A percentile compares a stretch with the other conserved stretches of the same genome.
Evolutionary conservation across 2,797 vertebrate species (phyloP).

Genomic region (Chelmon rostratus): DNA sequence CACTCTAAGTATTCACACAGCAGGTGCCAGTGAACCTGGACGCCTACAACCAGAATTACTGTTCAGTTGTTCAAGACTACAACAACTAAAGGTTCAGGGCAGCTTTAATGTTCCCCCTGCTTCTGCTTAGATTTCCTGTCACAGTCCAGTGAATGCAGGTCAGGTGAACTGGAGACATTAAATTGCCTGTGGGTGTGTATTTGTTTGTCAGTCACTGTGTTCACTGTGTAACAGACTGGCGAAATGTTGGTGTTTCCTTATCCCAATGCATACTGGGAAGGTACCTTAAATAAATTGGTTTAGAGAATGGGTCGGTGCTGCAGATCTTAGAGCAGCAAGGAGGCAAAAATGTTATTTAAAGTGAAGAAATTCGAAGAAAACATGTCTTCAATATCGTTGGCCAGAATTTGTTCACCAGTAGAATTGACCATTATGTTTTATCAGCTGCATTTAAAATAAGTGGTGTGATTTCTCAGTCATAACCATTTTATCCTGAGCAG

Average conservation of each 20-base stretch:
- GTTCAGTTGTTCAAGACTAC: neutral
- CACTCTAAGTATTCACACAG: neutral
- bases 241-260: conserved; percentile 23
- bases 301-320: neutral
- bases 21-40: neutral
- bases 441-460: conserved; percentile 26
- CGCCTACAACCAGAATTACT: neutral
- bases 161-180: conserved; percentile 16
- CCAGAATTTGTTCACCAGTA: conserved; percentile 1
- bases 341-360: neutral
- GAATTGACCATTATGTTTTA: conserved; percentile 28
- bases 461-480: conserved; percentile 22
- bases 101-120: neutral
- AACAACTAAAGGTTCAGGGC: neutral
- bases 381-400: neutral
- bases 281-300: neutral
- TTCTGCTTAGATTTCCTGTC: conserved; percentile 19
- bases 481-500: conserved; percentile 36
- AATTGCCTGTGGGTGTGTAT: conserved; percentile 36
- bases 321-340: neutral
- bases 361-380: neutral
- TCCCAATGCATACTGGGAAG: neutral
- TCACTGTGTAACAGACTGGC: conserved; percentile 30
- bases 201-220: conserved; percentile 35
- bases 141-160: conserved; percentile 21